Base-by-base conservation (phyloP, 1,140 invertebrate genomes). In the Dendroctonus ponderosae region DNA sequence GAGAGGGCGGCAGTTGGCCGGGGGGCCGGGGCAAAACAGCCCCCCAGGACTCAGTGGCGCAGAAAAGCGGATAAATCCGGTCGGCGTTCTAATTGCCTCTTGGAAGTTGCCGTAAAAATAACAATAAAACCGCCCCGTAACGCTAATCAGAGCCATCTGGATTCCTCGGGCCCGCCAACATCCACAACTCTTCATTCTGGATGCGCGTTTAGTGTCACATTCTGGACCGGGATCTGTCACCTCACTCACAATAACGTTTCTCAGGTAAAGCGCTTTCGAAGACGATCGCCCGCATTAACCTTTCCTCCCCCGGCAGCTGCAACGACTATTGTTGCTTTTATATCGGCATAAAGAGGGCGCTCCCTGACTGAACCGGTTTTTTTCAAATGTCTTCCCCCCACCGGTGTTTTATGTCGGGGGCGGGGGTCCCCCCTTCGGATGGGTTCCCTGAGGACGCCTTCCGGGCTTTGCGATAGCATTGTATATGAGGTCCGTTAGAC, bases 401-500 rank as follows among this genome's bases (percentile, higher is more conserved):
- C 3, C 26, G 26, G 26, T 26, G 50, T 67, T 67, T 61, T 61
- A 61, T 67, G 60, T 48, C 58, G 61, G 51, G 39, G 26, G 26
- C 1, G 3, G 26, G 26, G 26, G 26, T 3, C 26, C 26, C 26
- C 26, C 26, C 26, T 26, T 60, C 65, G 66, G 61, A 15, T 46
- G 52, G 60, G 57, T 56, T 54, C 61, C 61, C 59, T 42, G 14
- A 68, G 57, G 66, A 54, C 59, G 59, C 57, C 66, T 62, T 60
- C 51, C 51, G 66, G 65, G 61, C 52, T 54, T 12, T 56, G 59
- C 77, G 77, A 78, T 78, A 78, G 77, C 77, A 75, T 78, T 78
- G 76, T 78, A 77, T 78, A 78, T 76, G 77, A 77, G 75, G 73
- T 72, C 77, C 75, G 77, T 78, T 78, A 78, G 76, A 77, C 76